These are phyloP conservation scores for Erithacus rubecula DNA, from an alignment of 2,797 vertebrate species.

Conservation along the genomic window DNA sequence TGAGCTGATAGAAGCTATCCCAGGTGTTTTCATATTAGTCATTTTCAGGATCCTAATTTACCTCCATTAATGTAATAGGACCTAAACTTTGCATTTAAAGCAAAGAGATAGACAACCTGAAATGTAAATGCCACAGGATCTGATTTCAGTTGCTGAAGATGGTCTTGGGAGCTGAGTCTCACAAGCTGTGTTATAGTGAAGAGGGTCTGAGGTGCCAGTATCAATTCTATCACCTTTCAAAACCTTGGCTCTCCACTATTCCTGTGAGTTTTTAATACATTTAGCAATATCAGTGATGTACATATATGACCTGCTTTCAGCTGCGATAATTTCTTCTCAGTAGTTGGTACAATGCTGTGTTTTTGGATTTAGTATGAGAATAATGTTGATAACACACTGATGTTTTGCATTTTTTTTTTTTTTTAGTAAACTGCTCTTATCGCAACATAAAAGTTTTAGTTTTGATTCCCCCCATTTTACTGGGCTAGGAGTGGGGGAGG, in stretches of 20 bases:
- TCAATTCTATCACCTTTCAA: background rate
- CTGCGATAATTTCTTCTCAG: background rate
- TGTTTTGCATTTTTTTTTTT: background rate
- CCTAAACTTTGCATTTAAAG: background rate
- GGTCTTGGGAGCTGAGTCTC: background rate
- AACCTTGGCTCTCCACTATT: background rate
- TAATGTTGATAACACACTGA: background rate
- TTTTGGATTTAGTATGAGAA: background rate
- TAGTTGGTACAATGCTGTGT: background rate
- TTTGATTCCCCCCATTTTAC: background rate
- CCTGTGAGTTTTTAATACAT: background rate
- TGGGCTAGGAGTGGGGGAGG: background rate
- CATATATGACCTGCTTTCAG: background rate
- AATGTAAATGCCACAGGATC: background rate
- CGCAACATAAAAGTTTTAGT: background rate
- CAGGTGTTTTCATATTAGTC: background rate
- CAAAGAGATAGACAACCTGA: background rate
- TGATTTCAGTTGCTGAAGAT: background rate
- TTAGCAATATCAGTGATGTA: background rate
- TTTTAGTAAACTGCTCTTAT: background rate
- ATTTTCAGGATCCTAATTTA: background rate
- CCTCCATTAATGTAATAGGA: background rate
- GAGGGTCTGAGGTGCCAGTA: background rate
- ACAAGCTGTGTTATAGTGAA: background rate
- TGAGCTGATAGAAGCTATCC: rapidly evolving